phyloP scores from a whole-genome alignment of 2,113 vertebrate species.

The Oreotrochilus melanogaster region DNA sequence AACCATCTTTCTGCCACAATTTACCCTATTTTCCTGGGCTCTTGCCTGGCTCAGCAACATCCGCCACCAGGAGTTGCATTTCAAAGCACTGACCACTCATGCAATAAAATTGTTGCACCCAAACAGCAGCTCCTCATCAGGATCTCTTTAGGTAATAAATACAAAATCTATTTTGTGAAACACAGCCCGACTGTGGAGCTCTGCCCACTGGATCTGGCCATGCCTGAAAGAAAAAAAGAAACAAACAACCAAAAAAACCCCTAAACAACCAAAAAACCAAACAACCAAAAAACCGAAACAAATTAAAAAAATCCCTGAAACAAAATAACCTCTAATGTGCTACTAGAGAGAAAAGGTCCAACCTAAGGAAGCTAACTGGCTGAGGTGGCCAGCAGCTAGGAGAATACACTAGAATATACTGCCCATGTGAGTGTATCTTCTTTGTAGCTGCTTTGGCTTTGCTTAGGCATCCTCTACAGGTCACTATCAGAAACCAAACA shows the following conservation, averaged over 20 bases:
- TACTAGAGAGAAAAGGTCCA: neutral
- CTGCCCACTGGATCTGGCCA: neutral
- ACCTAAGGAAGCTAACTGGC: neutral
- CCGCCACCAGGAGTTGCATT: neutral
- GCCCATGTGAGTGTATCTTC: neutral
- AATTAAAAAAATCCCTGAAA: neutral
- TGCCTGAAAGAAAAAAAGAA: neutral
- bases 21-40: neutral
- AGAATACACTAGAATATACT: neutral
- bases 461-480: neutral
- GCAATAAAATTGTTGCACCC: neutral
- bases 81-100: neutral
- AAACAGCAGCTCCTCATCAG: neutral
- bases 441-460: neutral
- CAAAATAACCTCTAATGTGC: neutral
- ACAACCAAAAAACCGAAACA: neutral
- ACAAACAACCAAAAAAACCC: neutral
- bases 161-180: neutral
- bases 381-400: neutral
- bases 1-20: neutral
- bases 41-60: constrained; percentile 1
- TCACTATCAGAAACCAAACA: neutral
- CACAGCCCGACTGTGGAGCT: neutral
- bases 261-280: neutral
- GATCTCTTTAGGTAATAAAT: neutral